Evolutionary conservation across 2,888 invertebrate species (phyloP), one percentile per base, ranked within the genome.

Genomic region (Cetonia aurata): DNA sequence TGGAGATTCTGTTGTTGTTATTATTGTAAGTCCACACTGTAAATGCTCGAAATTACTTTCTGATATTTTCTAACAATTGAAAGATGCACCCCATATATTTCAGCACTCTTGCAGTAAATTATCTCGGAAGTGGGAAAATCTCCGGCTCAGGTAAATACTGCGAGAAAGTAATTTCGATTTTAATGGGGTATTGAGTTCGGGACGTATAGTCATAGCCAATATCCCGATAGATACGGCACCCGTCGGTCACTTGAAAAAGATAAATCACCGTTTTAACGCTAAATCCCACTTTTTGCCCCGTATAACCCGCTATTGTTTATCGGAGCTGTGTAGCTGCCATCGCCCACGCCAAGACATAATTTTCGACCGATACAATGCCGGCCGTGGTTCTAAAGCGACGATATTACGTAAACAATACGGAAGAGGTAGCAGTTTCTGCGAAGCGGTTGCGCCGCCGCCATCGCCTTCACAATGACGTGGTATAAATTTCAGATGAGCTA

Each of bases 351-450:
- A 68, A 57, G 57, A 48, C 57, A 68, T 68, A 68, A 68, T 57
- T 68, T 57, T 68, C 46, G 46, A 57, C 48, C 57, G 46, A 57
- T 57, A 68, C 50, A 57, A 68, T 56, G 48, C 57, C 31, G 46
- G 37, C 50, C 50, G 62, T 25, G 37, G 37, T 50, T 50, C 37
- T 50, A 65, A 52, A 37, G 55, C 55, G 67, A 55, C 37, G 53
- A 55, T 55, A 67, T 67, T 67, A 67, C 67, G 42, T 67, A 67
- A 67, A 67, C 67, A 67, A 67, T 67, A 55, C 67, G 57, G 56
- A 57, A 57, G 48, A 56, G 67, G 67, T 48, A 68, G 57, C 67
- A 50, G 62, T 65, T 65, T 33, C 62, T 48, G 37, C 37, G 62
- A 65, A 50, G 37, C 37, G n/a, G 41, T 50, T 37, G 37, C 37